These are phyloP conservation scores for Emmelina monodactyla DNA, from an alignment of 2,888 invertebrate genomes.

Conservation along the genomic window DNA sequence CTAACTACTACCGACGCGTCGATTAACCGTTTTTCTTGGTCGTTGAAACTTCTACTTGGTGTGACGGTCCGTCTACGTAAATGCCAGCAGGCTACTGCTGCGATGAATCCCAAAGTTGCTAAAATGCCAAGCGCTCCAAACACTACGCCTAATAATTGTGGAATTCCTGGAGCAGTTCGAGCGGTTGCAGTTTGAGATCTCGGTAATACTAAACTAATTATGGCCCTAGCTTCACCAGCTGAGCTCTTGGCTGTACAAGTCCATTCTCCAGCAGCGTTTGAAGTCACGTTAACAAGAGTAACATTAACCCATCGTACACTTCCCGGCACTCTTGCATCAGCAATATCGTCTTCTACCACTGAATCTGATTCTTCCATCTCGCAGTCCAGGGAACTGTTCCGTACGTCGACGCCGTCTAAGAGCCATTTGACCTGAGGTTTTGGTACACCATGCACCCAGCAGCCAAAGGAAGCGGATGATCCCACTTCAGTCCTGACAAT, in stretches of 20 bases:
- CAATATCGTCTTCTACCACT: constrained; percentile 38
- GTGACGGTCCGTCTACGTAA: constrained; percentile 77
- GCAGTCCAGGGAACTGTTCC: constrained; percentile 51
- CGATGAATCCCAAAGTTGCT: constrained; percentile 70
- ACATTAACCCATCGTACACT: constrained; percentile 79
- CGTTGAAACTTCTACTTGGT: constrained; percentile 76
- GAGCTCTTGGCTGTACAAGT: constrained; percentile 80
- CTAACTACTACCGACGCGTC: constrained; percentile 76
- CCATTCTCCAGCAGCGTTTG: constrained; percentile 85
- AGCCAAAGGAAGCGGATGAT: constrained; percentile 82
- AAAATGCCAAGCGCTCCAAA: constrained; percentile 77
- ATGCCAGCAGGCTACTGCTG: constrained; percentile 64
- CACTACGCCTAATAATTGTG: constrained; percentile 76
- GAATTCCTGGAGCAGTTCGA: constrained; percentile 75
- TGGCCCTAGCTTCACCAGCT: constrained; percentile 68
- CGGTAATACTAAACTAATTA: constrained; percentile 63
- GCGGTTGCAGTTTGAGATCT: constrained; percentile 79
- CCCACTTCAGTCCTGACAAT: constrained; percentile 79
- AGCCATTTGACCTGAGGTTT: constrained; percentile 85
- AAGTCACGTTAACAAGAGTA: constrained; percentile 82
- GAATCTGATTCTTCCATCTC: constrained; percentile 56
- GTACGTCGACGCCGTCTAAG: constrained; percentile 71
- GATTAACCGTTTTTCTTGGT: constrained; percentile 86
- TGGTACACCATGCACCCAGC: constrained; percentile 83
- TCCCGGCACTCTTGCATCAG: constrained; percentile 51